These are phyloP conservation scores for Perodicticus potto DNA, from an alignment of 2,797 vertebrate genomes.

Conservation along the genomic window DNA sequence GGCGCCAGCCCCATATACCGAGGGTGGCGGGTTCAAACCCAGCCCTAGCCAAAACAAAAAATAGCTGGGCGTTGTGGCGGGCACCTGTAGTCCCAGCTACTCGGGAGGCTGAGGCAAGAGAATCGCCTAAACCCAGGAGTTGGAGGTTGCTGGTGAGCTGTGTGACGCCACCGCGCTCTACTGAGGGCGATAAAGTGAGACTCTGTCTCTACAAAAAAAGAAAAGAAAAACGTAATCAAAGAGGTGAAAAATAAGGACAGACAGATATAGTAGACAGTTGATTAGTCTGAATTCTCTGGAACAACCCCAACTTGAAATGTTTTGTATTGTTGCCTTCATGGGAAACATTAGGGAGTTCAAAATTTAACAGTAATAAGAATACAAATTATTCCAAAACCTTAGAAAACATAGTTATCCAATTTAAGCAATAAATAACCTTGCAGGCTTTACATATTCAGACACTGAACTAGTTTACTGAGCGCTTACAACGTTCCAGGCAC, in stretches of 20 bases:
- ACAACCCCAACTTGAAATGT: background rate
- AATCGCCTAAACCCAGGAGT: no score
- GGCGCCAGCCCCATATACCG: no score
- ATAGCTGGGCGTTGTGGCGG: no score
- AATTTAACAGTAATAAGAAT: slow-evolving; percentile 1
- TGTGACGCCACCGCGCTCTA: no score
- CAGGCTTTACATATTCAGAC: background rate
- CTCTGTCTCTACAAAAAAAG: no score
- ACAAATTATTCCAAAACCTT: slow-evolving; percentile 30
- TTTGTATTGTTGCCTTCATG: background rate
- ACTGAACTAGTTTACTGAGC: slow-evolving; percentile 14
- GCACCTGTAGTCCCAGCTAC: no score
- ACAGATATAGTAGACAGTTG: background rate
- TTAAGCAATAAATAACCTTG: background rate
- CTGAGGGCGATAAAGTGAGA: no score
- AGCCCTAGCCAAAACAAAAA: no score
- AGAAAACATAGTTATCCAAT: slow-evolving; percentile 24
- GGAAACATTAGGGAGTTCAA: background rate
- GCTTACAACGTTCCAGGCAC: background rate
- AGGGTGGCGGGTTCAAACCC: no score
- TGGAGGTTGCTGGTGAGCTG: no score
- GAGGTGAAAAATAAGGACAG: background rate
- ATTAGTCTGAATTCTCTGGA: background rate
- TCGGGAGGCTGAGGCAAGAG: no score
- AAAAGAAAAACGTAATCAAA: background rate